These are phyloP conservation scores for Temnopleurus reevesii DNA, from an alignment of 53 echinoderm and acorn worm genomes.

Conservation along the genomic window DNA sequence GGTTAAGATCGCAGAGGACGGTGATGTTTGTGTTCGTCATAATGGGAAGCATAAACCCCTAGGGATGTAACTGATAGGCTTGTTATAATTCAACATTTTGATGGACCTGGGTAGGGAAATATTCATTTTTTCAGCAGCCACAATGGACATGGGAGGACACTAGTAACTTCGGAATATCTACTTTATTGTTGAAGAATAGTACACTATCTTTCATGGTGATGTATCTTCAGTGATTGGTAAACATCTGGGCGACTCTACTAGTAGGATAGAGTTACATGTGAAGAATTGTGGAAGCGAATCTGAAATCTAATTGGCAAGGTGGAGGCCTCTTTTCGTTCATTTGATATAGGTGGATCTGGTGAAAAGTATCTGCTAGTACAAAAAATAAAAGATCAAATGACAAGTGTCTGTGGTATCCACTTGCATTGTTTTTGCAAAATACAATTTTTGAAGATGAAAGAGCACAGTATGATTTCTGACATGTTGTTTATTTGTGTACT, in stretches of 20 bases:
- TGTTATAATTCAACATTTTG: neutral
- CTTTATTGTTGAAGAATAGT: neutral
- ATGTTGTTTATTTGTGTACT: neutral
- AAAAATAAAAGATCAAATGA: slow-evolving; percentile 25
- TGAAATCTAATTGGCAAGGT: neutral
- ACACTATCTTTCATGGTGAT: neutral
- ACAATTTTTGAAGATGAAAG: neutral
- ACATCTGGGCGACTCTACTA: neutral
- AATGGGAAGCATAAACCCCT: neutral
- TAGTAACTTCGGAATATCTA: neutral
- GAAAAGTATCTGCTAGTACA: neutral
- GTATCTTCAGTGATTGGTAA: neutral
- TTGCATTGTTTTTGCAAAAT: neutral
- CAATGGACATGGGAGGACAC: neutral
- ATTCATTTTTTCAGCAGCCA: neutral
- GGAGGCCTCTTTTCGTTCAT: neutral
- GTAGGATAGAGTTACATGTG: neutral
- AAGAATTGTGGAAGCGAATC: neutral
- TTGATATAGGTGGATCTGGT: neutral
- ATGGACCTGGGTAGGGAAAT: neutral
- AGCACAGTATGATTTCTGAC: neutral
- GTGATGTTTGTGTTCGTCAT: neutral
- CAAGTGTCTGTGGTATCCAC: neutral
- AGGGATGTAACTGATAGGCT: neutral
- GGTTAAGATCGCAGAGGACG: neutral